A percentile compares a stretch with the other conserved stretches of the same genome.
These are phyloP conservation scores for Ophion slaviceki DNA, from an alignment of 2,888 invertebrate species.

Conservation along the genomic window DNA sequence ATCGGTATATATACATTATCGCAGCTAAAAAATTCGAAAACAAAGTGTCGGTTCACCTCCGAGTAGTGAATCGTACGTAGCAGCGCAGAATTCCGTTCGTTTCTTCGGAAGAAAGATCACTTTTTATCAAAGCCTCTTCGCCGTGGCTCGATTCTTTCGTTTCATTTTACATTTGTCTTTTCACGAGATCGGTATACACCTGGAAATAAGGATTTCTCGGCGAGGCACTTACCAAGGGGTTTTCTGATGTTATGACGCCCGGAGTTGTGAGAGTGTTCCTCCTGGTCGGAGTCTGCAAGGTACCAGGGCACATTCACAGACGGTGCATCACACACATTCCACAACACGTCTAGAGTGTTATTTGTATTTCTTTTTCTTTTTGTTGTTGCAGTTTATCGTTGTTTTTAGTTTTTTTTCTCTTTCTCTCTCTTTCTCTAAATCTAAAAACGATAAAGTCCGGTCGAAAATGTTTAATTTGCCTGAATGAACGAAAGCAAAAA, in stretches of 20 bases:
- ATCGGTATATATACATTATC: conserved; percentile 47
- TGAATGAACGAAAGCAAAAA: conserved; percentile 9
- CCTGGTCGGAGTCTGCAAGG: conserved; percentile 83
- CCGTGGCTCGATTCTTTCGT: conserved; percentile 23
- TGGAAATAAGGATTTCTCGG: conserved; percentile 52
- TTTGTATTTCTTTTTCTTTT: conserved; percentile 67
- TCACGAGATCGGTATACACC: conserved; percentile 38
- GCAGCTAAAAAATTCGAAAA: conserved; percentile 37
- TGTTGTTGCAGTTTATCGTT: conserved; percentile 56
- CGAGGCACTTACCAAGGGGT: conserved; percentile 85
- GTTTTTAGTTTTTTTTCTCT: conserved; percentile 43
- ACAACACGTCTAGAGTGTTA: conserved; percentile 82
- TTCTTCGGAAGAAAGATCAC: conserved; percentile 37
- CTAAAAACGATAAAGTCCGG: conserved; percentile 20
- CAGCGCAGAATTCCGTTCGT: conserved; percentile 19
- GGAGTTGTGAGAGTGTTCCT: conserved; percentile 82
- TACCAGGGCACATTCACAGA: conserved; percentile 82
- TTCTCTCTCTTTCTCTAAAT: neutral
- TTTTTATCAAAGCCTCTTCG: conserved; percentile 8
- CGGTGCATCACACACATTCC: conserved; percentile 83
- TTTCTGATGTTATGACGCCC: conserved; percentile 85
- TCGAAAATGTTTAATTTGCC: conserved; percentile 40
- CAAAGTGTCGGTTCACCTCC: conserved; percentile 37
- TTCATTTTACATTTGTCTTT: conserved; percentile 2
- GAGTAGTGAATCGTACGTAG: conserved; percentile 24